These are phyloP conservation scores for Dryadula phaetusa DNA, from an alignment of 2,888 invertebrate genomes.

Conservation along the genomic window DNA sequence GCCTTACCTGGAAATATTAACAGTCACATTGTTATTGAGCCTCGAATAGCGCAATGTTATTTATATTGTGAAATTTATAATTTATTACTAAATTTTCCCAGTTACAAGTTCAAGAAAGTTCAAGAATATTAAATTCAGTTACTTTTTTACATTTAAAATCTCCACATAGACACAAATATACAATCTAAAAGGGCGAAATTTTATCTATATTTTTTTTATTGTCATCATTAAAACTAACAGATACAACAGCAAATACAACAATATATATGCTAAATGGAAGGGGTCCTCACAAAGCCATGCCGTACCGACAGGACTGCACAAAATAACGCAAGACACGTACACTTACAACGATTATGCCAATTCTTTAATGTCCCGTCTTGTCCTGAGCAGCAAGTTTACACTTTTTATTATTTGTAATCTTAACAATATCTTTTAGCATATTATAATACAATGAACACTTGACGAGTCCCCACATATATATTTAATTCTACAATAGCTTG, in stretches of 20 bases:
- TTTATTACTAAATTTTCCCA: not conserved
- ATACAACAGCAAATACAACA: constrained; percentile 42
- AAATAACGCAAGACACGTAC: constrained; percentile 29
- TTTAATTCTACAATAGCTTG: not conserved
- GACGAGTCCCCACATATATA: not conserved
- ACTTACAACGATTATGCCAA: constrained; percentile 43
- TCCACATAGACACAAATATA: constrained; percentile 13
- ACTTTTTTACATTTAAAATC: not conserved
- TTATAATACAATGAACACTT: not conserved
- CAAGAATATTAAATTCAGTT: not conserved
- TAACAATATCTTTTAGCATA: not conserved
- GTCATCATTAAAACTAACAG: constrained; percentile 35
- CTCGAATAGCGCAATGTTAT: not conserved
- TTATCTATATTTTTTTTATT: constrained; percentile 7
- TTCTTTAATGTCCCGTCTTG: constrained; percentile 38
- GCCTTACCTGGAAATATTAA: constrained; percentile 66
- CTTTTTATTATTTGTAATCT: constrained; percentile 3
- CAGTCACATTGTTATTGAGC: not conserved
- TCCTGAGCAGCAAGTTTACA: constrained; percentile 42
- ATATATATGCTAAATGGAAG: constrained; percentile 42
- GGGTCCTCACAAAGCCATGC: constrained; percentile 48
- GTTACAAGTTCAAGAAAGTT: not conserved
- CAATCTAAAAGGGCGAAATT: constrained; percentile 25
- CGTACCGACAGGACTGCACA: constrained; percentile 44
- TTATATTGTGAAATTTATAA: not conserved